Base-by-base conservation (phyloP, 2,113 vertebrate genomes). In the Odobenus rosmarus region DNA sequence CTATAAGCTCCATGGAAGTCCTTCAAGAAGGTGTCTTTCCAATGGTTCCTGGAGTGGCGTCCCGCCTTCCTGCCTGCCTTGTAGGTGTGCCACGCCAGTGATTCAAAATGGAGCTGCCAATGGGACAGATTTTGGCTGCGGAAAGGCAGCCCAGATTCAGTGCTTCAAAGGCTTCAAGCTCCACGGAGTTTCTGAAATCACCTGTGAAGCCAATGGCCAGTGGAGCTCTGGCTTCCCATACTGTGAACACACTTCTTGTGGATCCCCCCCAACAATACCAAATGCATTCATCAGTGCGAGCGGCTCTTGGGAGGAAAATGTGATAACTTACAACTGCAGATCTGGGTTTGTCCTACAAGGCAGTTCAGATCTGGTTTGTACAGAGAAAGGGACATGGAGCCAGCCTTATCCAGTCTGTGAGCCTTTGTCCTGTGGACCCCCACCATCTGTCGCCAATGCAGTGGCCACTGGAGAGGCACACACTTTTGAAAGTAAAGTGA, bases 211-310 rank as follows among this genome's bases (percentile, higher is more conserved):
- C 90, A 99, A 99, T 57, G 99, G 99, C 88, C 98, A 99, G 83
- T 99, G 99, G 99, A 99, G 98, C 97, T 99, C 99, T 3, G 99
- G 98, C 11, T 98, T 99, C 93, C 99, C 99, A 28, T 98, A 84
- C 92, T 99, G 99, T 0, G 98, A 99, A 33, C 99, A 98, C 82
- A 97, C 98, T 10, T 99, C 98, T 42, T 99, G 99, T 21, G 99
- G 99, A 8, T 96, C 98, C 55, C 98, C 99, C 46, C 99, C 99
- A 4, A 0, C 81, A 16, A 99, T 99, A 46, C 97, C 98, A 33
- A 99, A 99, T 46, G 98, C 99, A 1, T 98, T 99, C 86, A 97
- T 99, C 97, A 99, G 98, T 39, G 99, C 99, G 13, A 99, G 99
- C 90, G 98, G 98, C 85, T 94, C 98, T 85, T 90, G 96, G 91